Evolutionary conservation across 2,797 vertebrate genomes (phyloP).

Genomic region (Notamacropus eugenii): DNA sequence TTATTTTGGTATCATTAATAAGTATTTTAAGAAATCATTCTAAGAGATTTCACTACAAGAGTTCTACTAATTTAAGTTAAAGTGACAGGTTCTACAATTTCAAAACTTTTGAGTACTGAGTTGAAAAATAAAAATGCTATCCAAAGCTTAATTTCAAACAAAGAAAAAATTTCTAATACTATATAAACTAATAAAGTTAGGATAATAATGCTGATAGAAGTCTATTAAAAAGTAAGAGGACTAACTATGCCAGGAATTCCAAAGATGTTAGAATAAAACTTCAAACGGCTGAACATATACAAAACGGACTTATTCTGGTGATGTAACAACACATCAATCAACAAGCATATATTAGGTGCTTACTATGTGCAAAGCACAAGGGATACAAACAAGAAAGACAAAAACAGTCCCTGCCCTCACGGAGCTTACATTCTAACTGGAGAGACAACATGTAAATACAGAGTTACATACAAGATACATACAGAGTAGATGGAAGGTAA

Average conservation of each 20-base stretch:
- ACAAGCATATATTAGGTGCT: background rate
- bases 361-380: background rate
- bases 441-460: background rate
- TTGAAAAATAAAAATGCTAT: background rate
- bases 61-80: background rate
- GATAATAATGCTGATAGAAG: background rate
- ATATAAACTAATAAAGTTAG: background rate
- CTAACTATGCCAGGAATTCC: background rate
- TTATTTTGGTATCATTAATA: background rate
- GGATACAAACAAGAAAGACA: background rate
- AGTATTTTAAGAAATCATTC: too few species aligned
- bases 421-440: background rate
- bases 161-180: background rate
- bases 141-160: background rate
- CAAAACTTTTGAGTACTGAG: background rate
- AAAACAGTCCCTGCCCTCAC: background rate
- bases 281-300: background rate
- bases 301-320: background rate
- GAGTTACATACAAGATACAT: background rate
- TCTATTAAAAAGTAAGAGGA: background rate
- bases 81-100: background rate
- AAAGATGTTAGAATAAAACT: constrained; percentile 1
- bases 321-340: background rate
- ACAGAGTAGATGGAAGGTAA: constrained; percentile 6
- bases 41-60: background rate